These are phyloP conservation scores for Aphelenchoides besseyi DNA, from an alignment of 1,140 invertebrate species.

Conservation along the genomic window DNA sequence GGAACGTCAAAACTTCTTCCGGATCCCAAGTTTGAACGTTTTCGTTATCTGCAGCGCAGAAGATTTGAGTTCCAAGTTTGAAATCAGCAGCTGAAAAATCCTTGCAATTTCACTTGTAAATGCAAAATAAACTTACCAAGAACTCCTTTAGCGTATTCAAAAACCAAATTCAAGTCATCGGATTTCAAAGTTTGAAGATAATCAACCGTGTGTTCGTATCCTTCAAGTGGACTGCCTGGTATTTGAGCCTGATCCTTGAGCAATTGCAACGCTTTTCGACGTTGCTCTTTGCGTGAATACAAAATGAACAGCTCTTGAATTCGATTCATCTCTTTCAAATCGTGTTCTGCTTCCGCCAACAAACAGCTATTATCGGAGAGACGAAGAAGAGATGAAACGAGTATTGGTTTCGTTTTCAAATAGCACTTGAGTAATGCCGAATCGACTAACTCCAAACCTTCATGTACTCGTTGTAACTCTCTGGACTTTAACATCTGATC, in stretches of 20 bases:
- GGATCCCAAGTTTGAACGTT: conserved; percentile 84
- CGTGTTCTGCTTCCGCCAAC: conserved; percentile 85
- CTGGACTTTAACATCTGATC: conserved; percentile 35
- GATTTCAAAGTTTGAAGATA: conserved; percentile 85
- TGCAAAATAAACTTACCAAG: conserved; percentile 50
- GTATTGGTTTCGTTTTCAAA: conserved; percentile 78
- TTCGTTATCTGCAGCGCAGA: conserved; percentile 81
- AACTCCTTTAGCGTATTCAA: conserved; percentile 91
- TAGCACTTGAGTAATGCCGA: conserved; percentile 70
- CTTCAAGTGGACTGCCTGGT: conserved; percentile 75
- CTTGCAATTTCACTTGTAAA: no score
- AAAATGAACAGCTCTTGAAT: conserved; percentile 88
- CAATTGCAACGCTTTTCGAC: conserved; percentile 83
- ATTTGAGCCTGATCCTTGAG: conserved; percentile 76
- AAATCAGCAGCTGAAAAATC: conserved; percentile 16
- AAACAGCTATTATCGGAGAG: conserved; percentile 85
- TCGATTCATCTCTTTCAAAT: conserved; percentile 79
- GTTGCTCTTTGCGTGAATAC: conserved; percentile 86
- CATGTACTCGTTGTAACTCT: conserved; percentile 26
- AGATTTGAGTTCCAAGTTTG: conserved; percentile 35
- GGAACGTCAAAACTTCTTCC: conserved; percentile 80
- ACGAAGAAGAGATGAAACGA: conserved; percentile 82
- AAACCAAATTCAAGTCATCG: conserved; percentile 83
- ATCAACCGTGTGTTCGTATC: conserved; percentile 77
- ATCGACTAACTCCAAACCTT: conserved; percentile 63